Conservation (phyloP, 2,797 vertebrate genomes). For the Leuciscus waleckii region DNA sequence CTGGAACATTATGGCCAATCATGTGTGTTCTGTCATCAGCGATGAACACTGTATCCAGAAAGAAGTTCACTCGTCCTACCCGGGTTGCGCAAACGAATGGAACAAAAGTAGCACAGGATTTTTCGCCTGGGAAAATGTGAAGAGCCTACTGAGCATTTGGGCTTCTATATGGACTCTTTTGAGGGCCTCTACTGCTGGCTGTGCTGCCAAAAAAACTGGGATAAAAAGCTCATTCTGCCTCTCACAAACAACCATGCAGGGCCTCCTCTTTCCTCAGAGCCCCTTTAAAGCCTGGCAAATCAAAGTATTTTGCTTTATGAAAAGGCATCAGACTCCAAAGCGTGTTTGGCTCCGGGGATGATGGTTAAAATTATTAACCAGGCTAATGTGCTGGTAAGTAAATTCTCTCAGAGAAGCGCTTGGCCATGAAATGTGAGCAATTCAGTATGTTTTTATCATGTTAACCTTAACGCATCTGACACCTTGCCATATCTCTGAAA, state of each 20-base stretch:
- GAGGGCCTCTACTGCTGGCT: conserved; percentile 62
- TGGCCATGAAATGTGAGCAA: not conserved
- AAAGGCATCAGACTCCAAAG: conserved; percentile 71
- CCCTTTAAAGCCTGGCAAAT: conserved; percentile 65
- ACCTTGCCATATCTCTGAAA: not conserved
- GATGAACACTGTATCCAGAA: conserved; percentile 31
- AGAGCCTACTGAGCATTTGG: conserved; percentile 73
- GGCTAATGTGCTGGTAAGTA: conserved; percentile 42
- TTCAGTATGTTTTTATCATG: not conserved
- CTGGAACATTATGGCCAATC: conserved; percentile 55
- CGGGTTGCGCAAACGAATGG: conserved; percentile 66
- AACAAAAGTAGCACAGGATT: conserved; percentile 75
- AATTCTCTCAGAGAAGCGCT: conserved; percentile 18
- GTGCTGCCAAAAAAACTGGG: conserved; percentile 72
- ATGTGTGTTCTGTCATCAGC: conserved; percentile 43
- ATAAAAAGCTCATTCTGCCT: conserved; percentile 78
- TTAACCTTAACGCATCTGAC: not conserved
- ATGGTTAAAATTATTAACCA: conserved; percentile 63
- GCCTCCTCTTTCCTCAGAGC: conserved; percentile 58
- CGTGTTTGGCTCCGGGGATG: conserved; percentile 57
- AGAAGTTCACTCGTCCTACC: conserved; percentile 57
- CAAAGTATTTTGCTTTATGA: conserved; percentile 68
- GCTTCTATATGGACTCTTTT: conserved; percentile 68
- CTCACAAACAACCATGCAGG: conserved; percentile 66
- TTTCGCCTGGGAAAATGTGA: conserved; percentile 76